Evolutionary conservation across 2,113 vertebrate species (phyloP).

Genomic region (Pseudopodoces humilis): DNA sequence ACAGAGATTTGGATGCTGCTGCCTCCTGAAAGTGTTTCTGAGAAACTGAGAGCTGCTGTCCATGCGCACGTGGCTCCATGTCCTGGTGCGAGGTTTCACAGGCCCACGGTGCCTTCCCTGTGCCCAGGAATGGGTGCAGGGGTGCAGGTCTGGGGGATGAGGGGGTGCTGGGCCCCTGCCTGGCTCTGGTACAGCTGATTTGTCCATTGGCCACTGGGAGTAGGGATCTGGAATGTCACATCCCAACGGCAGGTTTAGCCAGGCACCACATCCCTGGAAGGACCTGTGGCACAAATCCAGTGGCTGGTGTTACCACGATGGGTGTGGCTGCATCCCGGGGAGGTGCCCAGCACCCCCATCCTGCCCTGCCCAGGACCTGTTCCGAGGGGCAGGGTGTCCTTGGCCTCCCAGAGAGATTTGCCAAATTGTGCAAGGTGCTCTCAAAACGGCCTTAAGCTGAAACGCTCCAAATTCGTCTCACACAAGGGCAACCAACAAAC

Average conservation of each 20-base stretch:
- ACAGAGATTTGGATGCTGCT: background rate
- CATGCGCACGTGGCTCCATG: accelerated
- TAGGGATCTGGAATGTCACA: background rate
- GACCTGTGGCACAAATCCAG: background rate
- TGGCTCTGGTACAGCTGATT: accelerated
- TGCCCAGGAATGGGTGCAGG: background rate
- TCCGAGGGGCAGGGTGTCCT: background rate
- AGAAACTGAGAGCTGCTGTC: background rate
- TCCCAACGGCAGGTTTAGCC: background rate
- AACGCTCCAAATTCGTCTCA: background rate
- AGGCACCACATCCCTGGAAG: background rate
- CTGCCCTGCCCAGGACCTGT: background rate
- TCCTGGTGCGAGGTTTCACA: accelerated
- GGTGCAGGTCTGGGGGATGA: background rate
- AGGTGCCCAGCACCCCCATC: background rate
- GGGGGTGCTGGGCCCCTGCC: background rate
- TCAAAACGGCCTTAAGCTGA: background rate
- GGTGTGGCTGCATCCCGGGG: accelerated
- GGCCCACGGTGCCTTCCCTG: accelerated
- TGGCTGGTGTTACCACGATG: accelerated
- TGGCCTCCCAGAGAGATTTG: background rate
- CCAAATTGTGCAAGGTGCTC: background rate
- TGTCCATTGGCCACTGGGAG: background rate
- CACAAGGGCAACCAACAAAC: background rate
- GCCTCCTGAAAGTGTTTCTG: accelerated